A percentile compares a stretch with the other conserved stretches of the same genome.
These are phyloP conservation scores for Trichomalopsis sarcophagae DNA, from an alignment of 1,140 invertebrate genomes.

Conservation along the genomic window DNA sequence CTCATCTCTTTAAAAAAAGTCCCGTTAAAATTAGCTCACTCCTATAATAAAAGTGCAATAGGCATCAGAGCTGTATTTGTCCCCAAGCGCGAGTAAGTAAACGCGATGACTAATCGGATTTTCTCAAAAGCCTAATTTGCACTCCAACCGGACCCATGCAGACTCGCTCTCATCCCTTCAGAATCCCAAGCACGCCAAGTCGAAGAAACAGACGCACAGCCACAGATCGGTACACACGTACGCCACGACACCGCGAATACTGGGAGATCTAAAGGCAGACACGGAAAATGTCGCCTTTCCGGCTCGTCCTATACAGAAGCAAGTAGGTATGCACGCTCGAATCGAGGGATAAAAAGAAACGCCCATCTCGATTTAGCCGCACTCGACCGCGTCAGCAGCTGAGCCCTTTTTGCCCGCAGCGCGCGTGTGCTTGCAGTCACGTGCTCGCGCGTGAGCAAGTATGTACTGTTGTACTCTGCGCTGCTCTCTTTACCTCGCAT, in stretches of 20 bases:
- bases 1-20: neutral
- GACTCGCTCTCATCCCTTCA: neutral
- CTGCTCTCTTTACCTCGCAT: neutral
- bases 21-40: neutral
- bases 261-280: neutral
- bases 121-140: neutral
- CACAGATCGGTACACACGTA: neutral
- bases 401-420: neutral
- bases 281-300: slow-evolving; percentile 19
- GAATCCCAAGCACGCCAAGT: neutral
- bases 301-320: neutral
- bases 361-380: neutral
- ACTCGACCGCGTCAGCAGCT: neutral
- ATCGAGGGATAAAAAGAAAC: neutral
- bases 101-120: neutral
- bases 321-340: slow-evolving; percentile 13
- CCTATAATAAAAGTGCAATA: too few relatives aligned
- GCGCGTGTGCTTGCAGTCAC: neutral
- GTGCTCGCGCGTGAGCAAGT: neutral
- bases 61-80: too few relatives aligned
- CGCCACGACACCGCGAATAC: neutral
- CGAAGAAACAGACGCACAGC: neutral
- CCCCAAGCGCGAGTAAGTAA: too few relatives aligned
- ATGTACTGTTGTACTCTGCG: neutral
- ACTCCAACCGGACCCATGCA: neutral